Conservation (phyloP, 2,888 invertebrate species). For the Maniola hyperantus region DNA sequence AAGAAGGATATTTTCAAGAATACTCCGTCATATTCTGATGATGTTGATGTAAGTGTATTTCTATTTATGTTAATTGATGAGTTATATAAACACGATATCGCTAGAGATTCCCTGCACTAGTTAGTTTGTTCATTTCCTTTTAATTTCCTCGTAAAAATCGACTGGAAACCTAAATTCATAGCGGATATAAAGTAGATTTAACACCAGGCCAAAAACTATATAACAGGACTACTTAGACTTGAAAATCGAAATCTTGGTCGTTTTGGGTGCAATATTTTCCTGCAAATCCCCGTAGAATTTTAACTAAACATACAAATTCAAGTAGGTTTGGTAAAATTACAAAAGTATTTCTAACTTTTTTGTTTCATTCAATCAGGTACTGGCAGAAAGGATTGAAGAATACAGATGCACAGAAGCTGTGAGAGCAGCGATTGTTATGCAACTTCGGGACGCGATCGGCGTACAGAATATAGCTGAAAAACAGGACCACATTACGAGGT, state of each 20-base stretch:
- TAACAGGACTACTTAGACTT: no score
- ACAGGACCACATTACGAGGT: slow-evolving; percentile 90
- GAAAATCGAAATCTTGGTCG: no score
- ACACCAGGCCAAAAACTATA: no score
- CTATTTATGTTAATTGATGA: no score
- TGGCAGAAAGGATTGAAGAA: slow-evolving; percentile 86
- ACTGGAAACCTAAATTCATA: no score
- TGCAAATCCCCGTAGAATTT: neutral
- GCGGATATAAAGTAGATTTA: no score
- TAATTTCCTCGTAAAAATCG: no score
- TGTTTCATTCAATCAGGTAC: slow-evolving; percentile 49
- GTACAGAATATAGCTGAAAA: slow-evolving; percentile 86
- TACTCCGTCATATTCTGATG: slow-evolving; percentile 63
- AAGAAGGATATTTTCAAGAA: slow-evolving; percentile 78
- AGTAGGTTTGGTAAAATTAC: neutral
- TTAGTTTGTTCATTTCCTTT: no score
- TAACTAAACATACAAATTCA: neutral
- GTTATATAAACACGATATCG: no score
- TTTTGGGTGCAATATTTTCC: neutral
- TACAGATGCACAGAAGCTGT: slow-evolving; percentile 91
- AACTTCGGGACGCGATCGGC: slow-evolving; percentile 91
- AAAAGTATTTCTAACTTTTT: neutral
- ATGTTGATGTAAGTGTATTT: slow-evolving; percentile 69
- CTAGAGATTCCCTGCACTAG: no score
- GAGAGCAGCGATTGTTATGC: slow-evolving; percentile 92